Evolutionary conservation across 2,113 vertebrate genomes (phyloP).

Genomic region (Thalassoma bifasciatum): DNA sequence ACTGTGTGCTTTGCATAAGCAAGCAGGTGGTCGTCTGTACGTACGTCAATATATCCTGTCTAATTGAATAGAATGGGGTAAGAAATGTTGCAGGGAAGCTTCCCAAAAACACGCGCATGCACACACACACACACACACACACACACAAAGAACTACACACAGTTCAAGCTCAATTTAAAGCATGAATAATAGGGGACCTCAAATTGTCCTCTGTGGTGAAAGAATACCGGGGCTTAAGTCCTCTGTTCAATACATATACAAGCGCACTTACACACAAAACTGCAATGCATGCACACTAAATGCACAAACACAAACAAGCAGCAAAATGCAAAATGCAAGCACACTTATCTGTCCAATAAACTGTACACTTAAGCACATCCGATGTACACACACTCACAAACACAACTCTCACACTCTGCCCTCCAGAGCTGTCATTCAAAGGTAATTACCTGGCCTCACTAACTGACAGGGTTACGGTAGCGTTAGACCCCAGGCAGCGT

Average conservation of each 20-base stretch:
- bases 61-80: conserved; percentile 76
- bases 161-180: not conserved
- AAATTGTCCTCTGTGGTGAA: no score
- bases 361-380: not conserved
- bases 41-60: conserved; percentile 64
- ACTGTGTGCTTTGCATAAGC: conserved; percentile 73
- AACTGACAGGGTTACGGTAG: conserved; percentile 75
- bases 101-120: conserved; percentile 35
- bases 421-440: conserved; percentile 75
- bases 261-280: not conserved
- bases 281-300: not conserved
- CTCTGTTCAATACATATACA: not conserved
- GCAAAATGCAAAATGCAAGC: conserved; percentile 4
- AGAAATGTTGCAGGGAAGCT: conserved; percentile 46
- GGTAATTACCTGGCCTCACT: conserved; percentile 78
- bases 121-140: conserved; percentile 22
- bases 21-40: conserved; percentile 69
- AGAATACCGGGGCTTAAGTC: not conserved
- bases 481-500: conserved; percentile 63
- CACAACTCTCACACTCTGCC: conserved; percentile 48
- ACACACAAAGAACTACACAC: conserved; percentile 8
- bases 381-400: conserved; percentile 1
- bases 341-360: conserved; percentile 6
- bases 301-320: conserved; percentile 14
- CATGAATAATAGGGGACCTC: not conserved